Evolutionary conservation across 2,888 invertebrate genomes (phyloP).

Genomic region (Kuschelorhynchus macadamiae): DNA sequence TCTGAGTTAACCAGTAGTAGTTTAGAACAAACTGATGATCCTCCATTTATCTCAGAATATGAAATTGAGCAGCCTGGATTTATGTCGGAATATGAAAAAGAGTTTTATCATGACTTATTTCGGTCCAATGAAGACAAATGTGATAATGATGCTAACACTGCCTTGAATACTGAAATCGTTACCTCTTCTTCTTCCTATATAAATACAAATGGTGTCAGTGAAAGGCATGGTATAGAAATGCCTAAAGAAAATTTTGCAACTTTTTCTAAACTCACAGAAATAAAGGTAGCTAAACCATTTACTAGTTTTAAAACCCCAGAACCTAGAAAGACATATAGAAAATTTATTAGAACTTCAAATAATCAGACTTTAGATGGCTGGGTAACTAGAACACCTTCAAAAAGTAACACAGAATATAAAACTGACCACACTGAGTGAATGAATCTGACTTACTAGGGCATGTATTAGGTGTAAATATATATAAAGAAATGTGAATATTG

Average conservation of each 20-base stretch:
- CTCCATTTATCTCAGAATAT: no score
- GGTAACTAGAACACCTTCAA: constrained; percentile 56
- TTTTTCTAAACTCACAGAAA: no score
- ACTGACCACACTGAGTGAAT: constrained; percentile 23
- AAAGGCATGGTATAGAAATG: constrained; percentile 30
- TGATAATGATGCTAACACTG: constrained; percentile 11
- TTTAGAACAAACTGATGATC: no score
- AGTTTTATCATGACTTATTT: background rate
- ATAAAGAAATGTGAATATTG: constrained; percentile 46
- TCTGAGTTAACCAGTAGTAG: no score
- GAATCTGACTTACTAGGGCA: constrained; percentile 26
- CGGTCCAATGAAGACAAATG: constrained; percentile 2
- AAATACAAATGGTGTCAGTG: constrained; percentile 26
- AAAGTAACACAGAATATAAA: no score
- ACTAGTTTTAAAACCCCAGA: constrained; percentile 50
- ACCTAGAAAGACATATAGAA: constrained; percentile 48
- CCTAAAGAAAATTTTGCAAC: constrained; percentile 48
- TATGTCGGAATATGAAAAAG: constrained; percentile 25
- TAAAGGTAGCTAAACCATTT: constrained; percentile 36
- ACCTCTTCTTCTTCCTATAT: constrained; percentile 17
- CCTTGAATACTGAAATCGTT: background rate
- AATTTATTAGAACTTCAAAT: constrained; percentile 42
- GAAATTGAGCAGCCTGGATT: no score
- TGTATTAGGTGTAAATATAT: constrained; percentile 18
- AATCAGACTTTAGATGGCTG: constrained; percentile 61